These are phyloP conservation scores for Chironomus striatipennis DNA, from an alignment of 1,140 invertebrate species.

Conservation along the genomic window DNA sequence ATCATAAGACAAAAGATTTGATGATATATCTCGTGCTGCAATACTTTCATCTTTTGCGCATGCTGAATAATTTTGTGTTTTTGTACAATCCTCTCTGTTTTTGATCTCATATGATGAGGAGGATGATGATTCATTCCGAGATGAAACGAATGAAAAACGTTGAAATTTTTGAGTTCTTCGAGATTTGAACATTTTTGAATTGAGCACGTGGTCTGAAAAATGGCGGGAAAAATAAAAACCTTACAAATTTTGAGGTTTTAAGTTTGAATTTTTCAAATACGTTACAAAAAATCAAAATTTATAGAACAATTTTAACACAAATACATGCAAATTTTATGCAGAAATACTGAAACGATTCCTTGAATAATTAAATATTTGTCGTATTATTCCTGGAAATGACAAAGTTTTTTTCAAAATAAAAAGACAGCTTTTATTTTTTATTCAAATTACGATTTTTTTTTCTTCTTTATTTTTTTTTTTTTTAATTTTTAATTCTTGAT, in stretches of 20 bases:
- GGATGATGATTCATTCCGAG: not conserved
- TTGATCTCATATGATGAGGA: not conserved
- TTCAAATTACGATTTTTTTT: slow-evolving; percentile 3
- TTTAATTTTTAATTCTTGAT: not conserved
- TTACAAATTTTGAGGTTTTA: not conserved
- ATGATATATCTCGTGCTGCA: not conserved
- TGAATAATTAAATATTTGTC: too few relatives aligned
- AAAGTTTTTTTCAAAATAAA: not conserved
- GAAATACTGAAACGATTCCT: too few relatives aligned
- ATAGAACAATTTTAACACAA: too few relatives aligned
- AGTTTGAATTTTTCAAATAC: slow-evolving; percentile 4
- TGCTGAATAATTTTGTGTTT: not conserved
- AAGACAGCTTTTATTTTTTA: not conserved
- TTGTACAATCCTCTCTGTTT: slow-evolving; percentile 22
- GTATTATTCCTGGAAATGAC: not conserved
- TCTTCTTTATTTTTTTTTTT: not conserved
- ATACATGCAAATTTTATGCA: too few relatives aligned
- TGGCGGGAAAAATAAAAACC: not conserved
- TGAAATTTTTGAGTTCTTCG: not conserved
- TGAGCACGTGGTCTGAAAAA: not conserved
- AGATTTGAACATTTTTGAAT: not conserved
- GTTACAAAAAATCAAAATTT: not conserved
- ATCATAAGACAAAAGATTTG: slow-evolving; percentile 1
- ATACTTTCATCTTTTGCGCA: not conserved
- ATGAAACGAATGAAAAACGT: not conserved